Evolutionary conservation across 2,797 vertebrate genomes (phyloP), one percentile per base, ranked within the genome.

Genomic region (Rhinella marina): DNA sequence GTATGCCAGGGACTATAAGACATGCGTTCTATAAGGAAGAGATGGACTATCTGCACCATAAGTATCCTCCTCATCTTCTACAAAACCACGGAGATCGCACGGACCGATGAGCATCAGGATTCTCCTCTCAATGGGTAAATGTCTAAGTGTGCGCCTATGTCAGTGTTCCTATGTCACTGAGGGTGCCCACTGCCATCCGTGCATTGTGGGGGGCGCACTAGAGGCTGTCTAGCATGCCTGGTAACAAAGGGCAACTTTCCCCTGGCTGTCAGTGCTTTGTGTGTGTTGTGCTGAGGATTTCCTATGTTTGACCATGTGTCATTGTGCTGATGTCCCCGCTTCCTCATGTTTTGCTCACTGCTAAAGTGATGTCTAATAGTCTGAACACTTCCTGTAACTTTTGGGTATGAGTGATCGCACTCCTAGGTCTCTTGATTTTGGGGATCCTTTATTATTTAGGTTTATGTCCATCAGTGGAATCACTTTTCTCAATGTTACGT

Each of bases 1-100:
- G 70, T 89, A 75, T 88, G 83, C 57, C 80, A 72, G 90, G 87
- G 92, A 92, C 92, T 72, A 54, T 14, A 88, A 90, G 95, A 94
- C 93, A 96, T 97, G 96, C 96, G 96, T 91, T 94, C 96, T 73
- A 90, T 95, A 89, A 93, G 96, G 93, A 97, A 97, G 94, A 91
- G 95, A 89, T 97, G 96, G 96, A 96, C 96, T 75, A 93, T 96
- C 84, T 97, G 96, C 92, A 96, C 96, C 3, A 95, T 97, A 93
- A 96, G 96, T 93, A 93, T 97, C 90, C 95, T 97, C 70, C 92
- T 97, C 86, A 97, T 97, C 92, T 96, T 96, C 91, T 97, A 97
- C 90, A 96, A 96, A 92, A 97, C 96, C 93, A 96, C 96, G 93
- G 96, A 97, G 91, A 96, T 96, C 84, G 92, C 94, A 32, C 94